Conservation (phyloP, 2,888 invertebrate genomes). For the Physocephala rufipes region DNA sequence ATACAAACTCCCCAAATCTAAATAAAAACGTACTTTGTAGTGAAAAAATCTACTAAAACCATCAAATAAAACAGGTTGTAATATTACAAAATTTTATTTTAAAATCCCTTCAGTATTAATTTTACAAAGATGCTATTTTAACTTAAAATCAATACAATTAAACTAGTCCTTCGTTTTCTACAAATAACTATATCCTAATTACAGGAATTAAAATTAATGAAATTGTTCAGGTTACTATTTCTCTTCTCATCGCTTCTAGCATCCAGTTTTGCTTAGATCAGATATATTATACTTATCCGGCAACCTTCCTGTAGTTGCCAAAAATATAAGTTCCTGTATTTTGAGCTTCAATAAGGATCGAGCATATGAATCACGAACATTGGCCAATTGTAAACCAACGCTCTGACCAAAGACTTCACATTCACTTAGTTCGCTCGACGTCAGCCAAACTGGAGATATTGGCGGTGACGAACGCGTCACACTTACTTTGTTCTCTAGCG, state of each 20-base stretch:
- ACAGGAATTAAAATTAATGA: no score
- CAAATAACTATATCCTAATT: no score
- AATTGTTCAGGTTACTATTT: neutral
- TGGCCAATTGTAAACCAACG: constrained; percentile 39
- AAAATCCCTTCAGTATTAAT: neutral
- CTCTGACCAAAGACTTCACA: constrained; percentile 41
- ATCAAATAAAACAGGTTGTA: no score
- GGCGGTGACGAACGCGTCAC: neutral
- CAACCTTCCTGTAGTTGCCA: constrained; percentile 36
- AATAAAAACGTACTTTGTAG: no score
- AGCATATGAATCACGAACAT: constrained; percentile 32
- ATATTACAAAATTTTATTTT: no score
- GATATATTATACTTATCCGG: constrained; percentile 12
- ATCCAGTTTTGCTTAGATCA: neutral
- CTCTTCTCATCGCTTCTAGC: neutral
- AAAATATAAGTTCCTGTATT: constrained; percentile 39
- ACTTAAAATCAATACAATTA: no score
- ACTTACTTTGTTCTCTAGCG: neutral
- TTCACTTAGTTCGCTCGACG: constrained; percentile 35
- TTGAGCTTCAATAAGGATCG: constrained; percentile 37
- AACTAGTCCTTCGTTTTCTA: no score
- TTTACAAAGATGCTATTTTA: constrained; percentile 1
- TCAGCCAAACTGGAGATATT: constrained; percentile 24
- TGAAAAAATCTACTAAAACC: no score
- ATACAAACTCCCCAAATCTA: no score